Evolutionary conservation across 2,113 vertebrate species (phyloP).

Genomic region (Rhynchopsitta pachyrhyncha): DNA sequence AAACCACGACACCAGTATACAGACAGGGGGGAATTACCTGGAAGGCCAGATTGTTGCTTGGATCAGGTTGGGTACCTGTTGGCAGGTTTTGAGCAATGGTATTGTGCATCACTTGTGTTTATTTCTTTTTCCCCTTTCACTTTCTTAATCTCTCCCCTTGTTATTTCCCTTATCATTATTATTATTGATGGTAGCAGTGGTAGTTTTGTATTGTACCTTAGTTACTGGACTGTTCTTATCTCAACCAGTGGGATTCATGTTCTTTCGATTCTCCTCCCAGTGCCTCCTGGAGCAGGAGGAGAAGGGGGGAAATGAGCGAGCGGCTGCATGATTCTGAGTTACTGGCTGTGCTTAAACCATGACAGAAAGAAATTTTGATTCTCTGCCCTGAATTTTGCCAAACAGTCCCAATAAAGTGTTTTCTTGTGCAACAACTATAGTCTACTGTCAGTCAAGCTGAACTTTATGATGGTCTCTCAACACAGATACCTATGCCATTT

Average conservation of each 20-base stretch:
- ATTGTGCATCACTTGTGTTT: no score
- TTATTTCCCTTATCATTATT: not conserved
- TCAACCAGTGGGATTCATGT: not conserved
- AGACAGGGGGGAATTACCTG: no score
- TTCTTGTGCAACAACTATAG: not conserved
- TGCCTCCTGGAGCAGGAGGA: not conserved
- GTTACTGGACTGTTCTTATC: not conserved
- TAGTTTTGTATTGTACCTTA: not conserved
- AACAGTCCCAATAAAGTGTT: not conserved
- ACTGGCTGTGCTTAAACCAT: not conserved
- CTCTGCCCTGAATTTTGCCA: not conserved
- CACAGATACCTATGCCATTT: not conserved
- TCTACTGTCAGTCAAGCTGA: not conserved
- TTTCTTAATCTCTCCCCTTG: not conserved
- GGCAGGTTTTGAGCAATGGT: no score
- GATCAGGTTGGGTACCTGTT: no score
- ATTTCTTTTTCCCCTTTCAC: no score
- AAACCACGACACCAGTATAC: no score
- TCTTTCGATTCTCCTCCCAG: not conserved
- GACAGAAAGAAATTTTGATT: not conserved
- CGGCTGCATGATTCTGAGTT: not conserved
- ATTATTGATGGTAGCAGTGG: not conserved
- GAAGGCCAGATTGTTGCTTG: no score
- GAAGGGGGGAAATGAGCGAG: not conserved
- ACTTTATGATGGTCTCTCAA: not conserved